phyloP scores from a whole-genome alignment of 2,113 vertebrate genomes.

The Python bivittatus region DNA sequence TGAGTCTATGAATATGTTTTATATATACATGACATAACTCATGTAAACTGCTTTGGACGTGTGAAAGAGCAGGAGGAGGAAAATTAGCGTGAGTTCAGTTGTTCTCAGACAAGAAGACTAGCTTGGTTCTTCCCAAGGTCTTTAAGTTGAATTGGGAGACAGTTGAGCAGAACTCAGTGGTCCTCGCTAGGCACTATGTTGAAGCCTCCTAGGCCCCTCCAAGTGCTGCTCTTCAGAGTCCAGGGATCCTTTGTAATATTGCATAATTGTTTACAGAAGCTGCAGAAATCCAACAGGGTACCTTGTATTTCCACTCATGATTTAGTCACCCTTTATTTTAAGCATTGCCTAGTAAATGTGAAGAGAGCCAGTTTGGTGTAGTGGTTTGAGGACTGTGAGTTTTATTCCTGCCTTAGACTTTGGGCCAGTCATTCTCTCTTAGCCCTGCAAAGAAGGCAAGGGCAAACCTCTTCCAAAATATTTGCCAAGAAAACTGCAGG shows the following conservation, averaged over 20 bases:
- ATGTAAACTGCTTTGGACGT: background rate
- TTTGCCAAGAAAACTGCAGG: background rate
- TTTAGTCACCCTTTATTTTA: background rate
- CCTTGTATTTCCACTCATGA: background rate
- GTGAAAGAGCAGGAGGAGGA: background rate
- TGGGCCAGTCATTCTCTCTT: background rate
- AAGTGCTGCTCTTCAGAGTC: background rate
- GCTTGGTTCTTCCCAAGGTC: background rate
- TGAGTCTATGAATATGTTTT: background rate
- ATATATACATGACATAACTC: background rate
- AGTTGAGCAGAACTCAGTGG: no score
- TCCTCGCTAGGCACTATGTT: background rate
- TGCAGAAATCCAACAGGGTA: background rate
- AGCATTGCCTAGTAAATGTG: background rate
- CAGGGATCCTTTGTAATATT: background rate
- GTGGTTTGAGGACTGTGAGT: background rate
- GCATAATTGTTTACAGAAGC: background rate
- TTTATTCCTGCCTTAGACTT: background rate
- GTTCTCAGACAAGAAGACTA: background rate
- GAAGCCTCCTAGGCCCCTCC: no score
- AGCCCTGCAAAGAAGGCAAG: background rate
- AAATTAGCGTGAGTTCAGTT: background rate
- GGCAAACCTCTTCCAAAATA: background rate
- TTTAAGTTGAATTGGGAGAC: background rate
- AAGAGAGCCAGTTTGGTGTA: background rate